phyloP scores from a whole-genome alignment of 1,140 invertebrate genomes.

The Neodiprion pinetum region DNA sequence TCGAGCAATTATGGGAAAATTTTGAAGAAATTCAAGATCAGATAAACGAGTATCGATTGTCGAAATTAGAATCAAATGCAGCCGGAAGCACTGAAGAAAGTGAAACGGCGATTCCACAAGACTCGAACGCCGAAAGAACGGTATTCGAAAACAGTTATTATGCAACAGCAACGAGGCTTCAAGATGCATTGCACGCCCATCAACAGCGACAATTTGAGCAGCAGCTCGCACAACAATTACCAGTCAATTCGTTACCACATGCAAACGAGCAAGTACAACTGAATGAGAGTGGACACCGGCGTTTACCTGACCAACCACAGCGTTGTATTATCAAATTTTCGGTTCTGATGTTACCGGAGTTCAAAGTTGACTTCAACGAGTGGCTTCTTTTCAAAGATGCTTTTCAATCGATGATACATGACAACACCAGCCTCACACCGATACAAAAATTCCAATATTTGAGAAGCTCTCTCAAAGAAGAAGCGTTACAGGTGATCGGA shows the following conservation, averaged over 20 bases:
- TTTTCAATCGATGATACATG: constrained; percentile 34
- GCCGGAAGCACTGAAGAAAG: background rate
- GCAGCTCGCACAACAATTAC: too few species aligned
- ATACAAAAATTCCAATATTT: constrained; percentile 23
- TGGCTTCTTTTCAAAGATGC: constrained; percentile 37
- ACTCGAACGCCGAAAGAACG: constrained; percentile 10
- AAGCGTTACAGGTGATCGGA: constrained; percentile 15
- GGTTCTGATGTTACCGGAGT: constrained; percentile 28
- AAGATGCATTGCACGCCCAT: too few species aligned
- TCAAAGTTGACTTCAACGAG: constrained; percentile 28
- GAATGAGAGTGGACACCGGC: too few species aligned
- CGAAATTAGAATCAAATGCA: background rate
- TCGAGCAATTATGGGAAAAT: constrained; percentile 17
- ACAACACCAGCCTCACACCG: constrained; percentile 20
- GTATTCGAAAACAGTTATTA: constrained; percentile 12
- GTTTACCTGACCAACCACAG: background rate
- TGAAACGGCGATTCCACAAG: constrained; percentile 5
- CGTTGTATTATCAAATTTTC: constrained; percentile 24
- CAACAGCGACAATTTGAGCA: too few species aligned
- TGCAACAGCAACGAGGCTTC: background rate
- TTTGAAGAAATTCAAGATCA: constrained; percentile 13
- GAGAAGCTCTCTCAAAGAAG: constrained; percentile 11
- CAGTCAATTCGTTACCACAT: too few species aligned
- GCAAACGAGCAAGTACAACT: too few species aligned
- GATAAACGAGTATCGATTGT: constrained; percentile 7